Conservation (phyloP, 2,797 vertebrate species). For the Chlorospingus semifuscus region DNA sequence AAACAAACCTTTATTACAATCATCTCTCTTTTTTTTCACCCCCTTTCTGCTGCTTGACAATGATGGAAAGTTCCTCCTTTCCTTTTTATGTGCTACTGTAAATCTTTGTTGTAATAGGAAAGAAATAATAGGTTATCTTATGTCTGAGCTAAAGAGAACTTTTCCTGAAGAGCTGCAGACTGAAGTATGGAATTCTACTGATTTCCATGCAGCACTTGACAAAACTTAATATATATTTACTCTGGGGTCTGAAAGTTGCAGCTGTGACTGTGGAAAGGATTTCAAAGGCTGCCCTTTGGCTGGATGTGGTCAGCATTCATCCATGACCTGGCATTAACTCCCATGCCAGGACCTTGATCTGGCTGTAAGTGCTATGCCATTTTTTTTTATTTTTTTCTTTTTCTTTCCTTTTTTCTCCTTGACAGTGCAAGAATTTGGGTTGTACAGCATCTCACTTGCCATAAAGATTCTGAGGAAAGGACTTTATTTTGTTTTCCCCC, state of each 20-base stretch:
- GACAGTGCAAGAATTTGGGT: background rate
- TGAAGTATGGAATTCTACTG: background rate
- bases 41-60: background rate
- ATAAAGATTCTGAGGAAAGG: background rate
- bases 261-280: background rate
- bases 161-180: background rate
- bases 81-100: background rate
- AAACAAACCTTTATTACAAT: background rate
- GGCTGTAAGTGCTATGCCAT: background rate
- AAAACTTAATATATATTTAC: background rate
- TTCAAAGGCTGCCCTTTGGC: background rate
- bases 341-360: background rate
- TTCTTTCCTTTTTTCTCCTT: background rate
- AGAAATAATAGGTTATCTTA: background rate
- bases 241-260: background rate
- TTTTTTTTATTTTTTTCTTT: accelerated
- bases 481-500: accelerated
- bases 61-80: background rate
- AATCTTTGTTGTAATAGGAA: background rate
- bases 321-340: background rate
- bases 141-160: background rate
- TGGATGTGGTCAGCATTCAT: background rate
- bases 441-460: background rate
- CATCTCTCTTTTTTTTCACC: accelerated
- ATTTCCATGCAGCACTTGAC: background rate